Evolutionary conservation across 2,888 invertebrate species (phyloP), one percentile per base, ranked within the genome.

Genomic region (Cryptops parisi): DNA sequence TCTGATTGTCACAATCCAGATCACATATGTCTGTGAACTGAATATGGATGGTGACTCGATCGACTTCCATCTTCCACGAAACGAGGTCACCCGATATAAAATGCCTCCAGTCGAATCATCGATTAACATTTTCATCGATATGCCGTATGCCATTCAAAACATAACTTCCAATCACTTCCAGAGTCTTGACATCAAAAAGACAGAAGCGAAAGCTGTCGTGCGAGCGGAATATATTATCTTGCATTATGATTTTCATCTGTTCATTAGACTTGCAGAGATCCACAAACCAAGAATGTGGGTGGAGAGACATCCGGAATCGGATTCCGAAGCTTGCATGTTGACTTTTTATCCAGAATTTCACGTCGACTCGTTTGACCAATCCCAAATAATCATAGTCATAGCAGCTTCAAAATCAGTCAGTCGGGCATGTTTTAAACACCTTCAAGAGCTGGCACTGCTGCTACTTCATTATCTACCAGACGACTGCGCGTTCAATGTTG

Each of bases 201-300:
- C 69, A 15, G 64, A 62, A 3, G 63, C 65, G n/a, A 65, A 62
- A 52, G 69, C 69, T 15, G 64, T 66, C 15, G 64, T 70, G 19
- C 62, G 65, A 54, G 57, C 67, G 60, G 49, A 53, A 4, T 53
- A 57, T 22, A 60, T 61, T 21, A 60, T 64, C 54, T 54, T 57
- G 12, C 59, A 69, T 12, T 58, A 58, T 2, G 62, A 65, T 50
- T 70, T 72, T 60, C 64, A 67, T 47, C 62, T 72, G 22, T 59
- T 66, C 38, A 64, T 72, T 52, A 62, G 63, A 19, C 62, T 71
- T 23, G 66, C 68, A 15, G 68, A 71, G 53, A 64, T 69, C 41
- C 69, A 72, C 57, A 67, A 67, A 9, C 71, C 72, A 2, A 58
- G 71, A 47, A 65, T 73, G 66, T 71, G 70, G 65, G 66, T 69